A percentile compares a stretch with the other conserved stretches of the same genome.
Conservation (phyloP, 1,140 invertebrate genomes). For the Bactericera cockerelli region DNA sequence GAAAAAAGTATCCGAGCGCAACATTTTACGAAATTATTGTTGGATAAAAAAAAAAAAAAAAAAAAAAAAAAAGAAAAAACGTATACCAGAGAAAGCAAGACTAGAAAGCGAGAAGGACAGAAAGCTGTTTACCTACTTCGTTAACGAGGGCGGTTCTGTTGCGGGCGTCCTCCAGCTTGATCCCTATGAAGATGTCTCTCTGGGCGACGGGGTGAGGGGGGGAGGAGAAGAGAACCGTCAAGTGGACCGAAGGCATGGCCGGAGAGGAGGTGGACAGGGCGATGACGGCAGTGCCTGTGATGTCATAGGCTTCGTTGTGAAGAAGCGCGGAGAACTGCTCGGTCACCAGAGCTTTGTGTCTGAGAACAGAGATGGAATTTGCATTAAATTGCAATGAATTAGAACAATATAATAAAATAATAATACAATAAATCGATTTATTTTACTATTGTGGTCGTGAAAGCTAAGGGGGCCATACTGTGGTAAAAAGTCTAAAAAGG, state of each 20-base stretch:
- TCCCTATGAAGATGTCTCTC: background rate
- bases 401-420: too few species aligned
- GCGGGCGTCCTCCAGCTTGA: background rate
- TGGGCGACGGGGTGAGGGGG: background rate
- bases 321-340: slow-evolving; percentile 71
- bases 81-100: too few species aligned
- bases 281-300: slow-evolving; percentile 70
- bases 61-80: too few species aligned
- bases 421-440: too few species aligned
- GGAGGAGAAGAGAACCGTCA: slow-evolving; percentile 51
- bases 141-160: background rate
- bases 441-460: too few species aligned
- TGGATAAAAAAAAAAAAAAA: too few species aligned
- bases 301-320: slow-evolving; percentile 33
- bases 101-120: too few species aligned
- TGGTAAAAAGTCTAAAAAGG: too few species aligned
- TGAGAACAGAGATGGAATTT: slow-evolving; percentile 12
- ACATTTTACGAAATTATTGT: too few species aligned
- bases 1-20: too few species aligned
- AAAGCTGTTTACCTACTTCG: slow-evolving; percentile 6
- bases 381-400: too few species aligned
- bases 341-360: slow-evolving; percentile 41
- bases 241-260: slow-evolving; percentile 58
- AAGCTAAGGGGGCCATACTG: too few species aligned
- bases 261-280: slow-evolving; percentile 58